phyloP scores from a whole-genome alignment of 1,140 invertebrate species.

The Drosophila virilis region DNA sequence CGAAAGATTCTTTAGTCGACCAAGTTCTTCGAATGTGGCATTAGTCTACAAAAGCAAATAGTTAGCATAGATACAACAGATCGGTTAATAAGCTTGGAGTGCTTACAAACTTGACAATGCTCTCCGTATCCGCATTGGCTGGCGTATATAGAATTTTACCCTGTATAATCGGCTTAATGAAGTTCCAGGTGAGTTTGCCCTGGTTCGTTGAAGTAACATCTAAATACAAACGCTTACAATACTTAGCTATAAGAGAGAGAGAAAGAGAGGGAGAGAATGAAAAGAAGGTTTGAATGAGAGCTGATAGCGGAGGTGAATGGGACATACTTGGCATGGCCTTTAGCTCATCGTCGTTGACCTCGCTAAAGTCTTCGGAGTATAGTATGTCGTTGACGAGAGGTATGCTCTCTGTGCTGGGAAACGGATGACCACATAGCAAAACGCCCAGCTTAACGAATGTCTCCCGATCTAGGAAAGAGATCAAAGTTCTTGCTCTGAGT shows the following conservation, averaged over 20 bases:
- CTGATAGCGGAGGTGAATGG: neutral
- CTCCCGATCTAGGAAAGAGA: constrained; percentile 57
- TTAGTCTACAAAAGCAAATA: constrained; percentile 84
- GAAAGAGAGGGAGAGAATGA: neutral
- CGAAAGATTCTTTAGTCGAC: constrained; percentile 80
- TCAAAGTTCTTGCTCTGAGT: neutral
- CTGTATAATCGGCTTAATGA: constrained; percentile 87
- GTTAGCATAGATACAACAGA: neutral
- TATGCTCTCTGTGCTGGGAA: constrained; percentile 83
- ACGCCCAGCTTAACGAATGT: constrained; percentile 85
- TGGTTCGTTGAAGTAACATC: constrained; percentile 86
- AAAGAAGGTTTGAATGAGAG: neutral
- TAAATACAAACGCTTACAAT: constrained; percentile 87
- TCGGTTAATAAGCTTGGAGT: neutral
- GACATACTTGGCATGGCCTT: constrained; percentile 87
- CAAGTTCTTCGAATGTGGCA: constrained; percentile 86
- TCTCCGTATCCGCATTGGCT: constrained; percentile 83
- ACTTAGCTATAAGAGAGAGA: constrained; percentile 85
- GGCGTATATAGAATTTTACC: constrained; percentile 88
- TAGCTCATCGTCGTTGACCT: constrained; percentile 84
- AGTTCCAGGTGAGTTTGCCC: constrained; percentile 89
- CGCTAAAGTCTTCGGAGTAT: constrained; percentile 85
- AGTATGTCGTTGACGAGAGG: constrained; percentile 85
- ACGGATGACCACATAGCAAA: constrained; percentile 87
- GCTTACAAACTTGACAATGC: constrained; percentile 86